Evolutionary conservation across 2,113 vertebrate genomes (phyloP).

Genomic region (Dermatemys mawii): DNA sequence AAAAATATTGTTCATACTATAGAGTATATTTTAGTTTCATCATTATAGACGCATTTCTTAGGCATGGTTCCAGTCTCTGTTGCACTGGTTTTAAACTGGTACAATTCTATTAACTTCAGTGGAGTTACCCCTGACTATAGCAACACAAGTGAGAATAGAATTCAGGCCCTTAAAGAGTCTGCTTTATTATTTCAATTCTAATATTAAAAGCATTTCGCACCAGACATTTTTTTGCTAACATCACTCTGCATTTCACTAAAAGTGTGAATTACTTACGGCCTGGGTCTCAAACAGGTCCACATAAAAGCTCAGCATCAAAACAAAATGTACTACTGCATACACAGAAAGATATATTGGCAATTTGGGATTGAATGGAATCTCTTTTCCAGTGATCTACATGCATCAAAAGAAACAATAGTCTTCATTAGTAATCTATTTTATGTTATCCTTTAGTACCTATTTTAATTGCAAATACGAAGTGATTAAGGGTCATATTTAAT

Average conservation of each 20-base stretch:
- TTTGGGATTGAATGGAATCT: constrained; percentile 78
- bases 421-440: not conserved
- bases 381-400: constrained; percentile 86
- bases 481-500: not conserved
- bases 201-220: not conserved
- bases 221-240: not conserved
- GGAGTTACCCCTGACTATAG: not conserved
- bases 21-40: not conserved
- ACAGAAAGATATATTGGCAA: constrained; percentile 75
- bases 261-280: constrained; percentile 77
- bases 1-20: not conserved
- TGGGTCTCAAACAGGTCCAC: constrained; percentile 81
- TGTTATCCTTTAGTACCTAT: not conserved
- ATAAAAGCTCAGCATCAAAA: constrained; percentile 81
- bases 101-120: not conserved
- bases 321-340: constrained; percentile 85
- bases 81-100: not conserved
- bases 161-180: not conserved
- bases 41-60: not conserved
- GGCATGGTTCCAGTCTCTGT: not conserved
- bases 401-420: constrained; percentile 3
- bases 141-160: not conserved
- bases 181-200: not conserved
- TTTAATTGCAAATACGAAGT: not conserved
- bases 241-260: constrained; percentile 8